Evolutionary conservation across 2,113 vertebrate genomes (phyloP), one percentile per base, ranked within the genome.

Genomic region (Nematolebias whitei): DNA sequence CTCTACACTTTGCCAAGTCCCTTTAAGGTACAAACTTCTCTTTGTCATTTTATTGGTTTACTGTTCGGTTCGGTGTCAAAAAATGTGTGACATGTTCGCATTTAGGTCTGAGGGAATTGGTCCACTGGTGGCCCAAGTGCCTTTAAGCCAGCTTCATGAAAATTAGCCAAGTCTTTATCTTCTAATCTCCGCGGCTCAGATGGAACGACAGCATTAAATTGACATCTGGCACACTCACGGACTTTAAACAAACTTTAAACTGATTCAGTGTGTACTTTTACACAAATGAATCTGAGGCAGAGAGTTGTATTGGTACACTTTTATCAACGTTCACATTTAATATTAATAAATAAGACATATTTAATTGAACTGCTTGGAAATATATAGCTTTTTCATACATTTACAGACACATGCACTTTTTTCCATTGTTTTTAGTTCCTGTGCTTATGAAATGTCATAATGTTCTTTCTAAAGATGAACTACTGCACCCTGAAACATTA

Each of bases 21-120:
- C 54, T 57, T 19, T 75, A 74, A 91, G 90, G 90, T 91, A 89
- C 47, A 69, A 64, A 38, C 41, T 41, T 20, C 50, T 16, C 13
- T 23, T 22, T 6, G 19, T 32, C 2, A 10, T 47, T 45, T 43
- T 56, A 7, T 18, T 10, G 35, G 24, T 26, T 47, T 5, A 19
- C 9, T 38, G 12, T 55, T 13, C 16, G 19, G 18, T 54, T 32
- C 32, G 2, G 18, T n/a, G 4, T 38, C 12, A 18, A 32, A 32
- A 20, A 32, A 38, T 38, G 53, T 41, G 10, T 15, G 32, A 50
- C 24, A 19, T 57, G 7, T 60, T 47, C 63, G 29, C 2, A 15
- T 49, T 53, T 39, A 65, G 39, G n/a, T 56, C 13, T 16, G 11
- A 10, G 45, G 39, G 40, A 55, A 76, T 84, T 66, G 76, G 44